Base-by-base conservation (phyloP, 1,140 invertebrate genomes). In the Stratiolaelaps scimitus region DNA sequence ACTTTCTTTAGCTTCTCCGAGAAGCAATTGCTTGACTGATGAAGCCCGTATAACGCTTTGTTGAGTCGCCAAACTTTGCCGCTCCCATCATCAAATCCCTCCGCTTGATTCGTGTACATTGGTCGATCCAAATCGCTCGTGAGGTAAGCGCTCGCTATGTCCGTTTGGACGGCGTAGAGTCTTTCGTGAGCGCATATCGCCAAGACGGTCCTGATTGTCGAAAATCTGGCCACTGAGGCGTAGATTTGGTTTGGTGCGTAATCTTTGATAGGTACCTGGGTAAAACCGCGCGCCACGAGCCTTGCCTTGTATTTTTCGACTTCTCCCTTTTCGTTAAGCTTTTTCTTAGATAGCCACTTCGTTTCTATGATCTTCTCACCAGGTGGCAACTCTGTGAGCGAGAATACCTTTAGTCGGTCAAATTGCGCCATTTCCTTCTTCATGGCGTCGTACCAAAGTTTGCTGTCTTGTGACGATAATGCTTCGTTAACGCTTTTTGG, bases 101-200 rank as follows among this genome's bases (percentile, higher is more conserved):
- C 45, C 40, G 76, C 76, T 67, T 72, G 69, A 65, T 71, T 68
- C 70, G 76, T 72, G 53, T 75, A 78, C 2, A 79, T 73, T 10
- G 76, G 72, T 68, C 74, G 73, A 44, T 75, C 56, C 20, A 78
- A 48, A 43, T 70, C 67, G 6, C 73, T 74, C 68, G 77, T 67
- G 7, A 78, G 69, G 69, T 76, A 70, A 73, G 68, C 68, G 69
- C 71, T 71, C 73, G 65, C 66, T 66, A 71, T 73, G 69, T 67
- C 74, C 69, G 67, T 71, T 67, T 77, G 70, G 64, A 68, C 19
- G 68, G 77, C 66, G n/a, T 69, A 15, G 4, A 48, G 47, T 28
- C 47, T 48, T 48, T 48, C 47, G 7, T 4, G 5, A 4, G 47
- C 47, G 4, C 19, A 48, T 7, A 48, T 48, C 28, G 15, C 47